Percentiles rank a stretch among this genome's conserved stretches.
phyloP scores from a whole-genome alignment of 2,797 vertebrate species.

The Artibeus lituratus region DNA sequence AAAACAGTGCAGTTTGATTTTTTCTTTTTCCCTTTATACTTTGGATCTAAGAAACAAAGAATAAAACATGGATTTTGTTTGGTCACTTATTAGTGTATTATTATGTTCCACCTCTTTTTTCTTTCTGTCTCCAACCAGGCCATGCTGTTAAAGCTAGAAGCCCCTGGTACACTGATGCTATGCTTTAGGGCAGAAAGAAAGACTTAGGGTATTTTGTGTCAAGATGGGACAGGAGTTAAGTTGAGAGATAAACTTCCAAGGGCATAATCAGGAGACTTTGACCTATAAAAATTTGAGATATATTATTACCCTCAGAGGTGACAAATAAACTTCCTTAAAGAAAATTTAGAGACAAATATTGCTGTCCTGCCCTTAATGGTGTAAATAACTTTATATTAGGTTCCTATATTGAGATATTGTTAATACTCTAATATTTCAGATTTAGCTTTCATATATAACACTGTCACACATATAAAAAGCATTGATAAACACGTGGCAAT shows the following conservation, averaged over 20 bases:
- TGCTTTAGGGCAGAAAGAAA: background rate
- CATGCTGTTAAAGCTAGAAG: background rate
- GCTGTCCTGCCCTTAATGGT: background rate
- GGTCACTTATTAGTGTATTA: background rate
- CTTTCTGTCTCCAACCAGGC: background rate
- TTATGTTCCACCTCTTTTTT: background rate
- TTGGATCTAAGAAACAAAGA: background rate
- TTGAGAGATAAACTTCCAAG: background rate
- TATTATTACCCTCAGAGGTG: background rate
- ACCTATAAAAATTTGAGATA: background rate
- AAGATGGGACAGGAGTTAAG: background rate
- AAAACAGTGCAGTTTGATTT: background rate
- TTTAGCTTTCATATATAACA: background rate
- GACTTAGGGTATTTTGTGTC: background rate
- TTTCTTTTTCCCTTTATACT: background rate
- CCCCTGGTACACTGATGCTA: too few species aligned
- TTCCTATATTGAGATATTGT: background rate
- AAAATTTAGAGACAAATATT: conserved; percentile 5
- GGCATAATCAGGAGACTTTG: background rate
- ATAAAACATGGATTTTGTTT: background rate
- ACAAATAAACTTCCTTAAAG: background rate
- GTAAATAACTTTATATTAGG: background rate
- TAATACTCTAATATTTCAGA: background rate
- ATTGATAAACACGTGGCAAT: background rate
- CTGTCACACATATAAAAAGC: background rate